Conservation (phyloP, 2,797 vertebrate species). For the Enoplosus armatus region DNA sequence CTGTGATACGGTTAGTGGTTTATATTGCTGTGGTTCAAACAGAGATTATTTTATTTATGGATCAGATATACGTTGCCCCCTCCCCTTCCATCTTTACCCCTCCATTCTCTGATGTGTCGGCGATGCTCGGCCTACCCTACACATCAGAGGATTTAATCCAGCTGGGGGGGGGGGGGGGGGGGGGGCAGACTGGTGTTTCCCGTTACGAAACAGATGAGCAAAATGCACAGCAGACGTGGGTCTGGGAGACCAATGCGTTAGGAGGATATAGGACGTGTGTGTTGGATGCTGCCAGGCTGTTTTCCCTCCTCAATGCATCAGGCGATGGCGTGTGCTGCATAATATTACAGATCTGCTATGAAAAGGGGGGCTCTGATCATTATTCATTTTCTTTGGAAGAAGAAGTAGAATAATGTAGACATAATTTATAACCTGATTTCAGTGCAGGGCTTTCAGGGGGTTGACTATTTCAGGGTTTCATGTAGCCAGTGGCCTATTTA, state of each 20-base stretch:
- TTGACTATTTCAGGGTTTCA: constrained; percentile 43
- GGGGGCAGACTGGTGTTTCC: constrained; percentile 72
- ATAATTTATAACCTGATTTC: constrained; percentile 46
- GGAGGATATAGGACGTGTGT: constrained; percentile 52
- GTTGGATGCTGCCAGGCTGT: constrained; percentile 56
- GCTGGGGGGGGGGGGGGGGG: no score
- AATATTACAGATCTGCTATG: constrained; percentile 56
- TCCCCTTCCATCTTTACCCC: constrained; percentile 32
- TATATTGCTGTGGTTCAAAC: constrained; percentile 33
- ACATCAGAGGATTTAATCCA: constrained; percentile 72
- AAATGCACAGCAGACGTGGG: constrained; percentile 64
- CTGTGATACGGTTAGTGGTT: constrained; percentile 36
- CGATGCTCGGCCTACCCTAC: constrained; percentile 58
- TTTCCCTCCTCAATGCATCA: constrained; percentile 62
- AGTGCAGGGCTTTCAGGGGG: constrained; percentile 31
- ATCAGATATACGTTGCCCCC: constrained; percentile 41
- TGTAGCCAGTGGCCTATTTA: constrained; percentile 69
- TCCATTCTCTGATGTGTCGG: constrained; percentile 47
- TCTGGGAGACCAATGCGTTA: constrained; percentile 41
- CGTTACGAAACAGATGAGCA: constrained; percentile 78
- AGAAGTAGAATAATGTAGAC: constrained; percentile 25
- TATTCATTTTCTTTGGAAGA: constrained; percentile 33
- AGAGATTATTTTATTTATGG: constrained; percentile 56
- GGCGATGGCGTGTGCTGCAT: constrained; percentile 68
- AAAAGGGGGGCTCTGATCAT: constrained; percentile 29